Conservation (phyloP, 2,113 vertebrate genomes). For the Gopherus flavomarginatus region DNA sequence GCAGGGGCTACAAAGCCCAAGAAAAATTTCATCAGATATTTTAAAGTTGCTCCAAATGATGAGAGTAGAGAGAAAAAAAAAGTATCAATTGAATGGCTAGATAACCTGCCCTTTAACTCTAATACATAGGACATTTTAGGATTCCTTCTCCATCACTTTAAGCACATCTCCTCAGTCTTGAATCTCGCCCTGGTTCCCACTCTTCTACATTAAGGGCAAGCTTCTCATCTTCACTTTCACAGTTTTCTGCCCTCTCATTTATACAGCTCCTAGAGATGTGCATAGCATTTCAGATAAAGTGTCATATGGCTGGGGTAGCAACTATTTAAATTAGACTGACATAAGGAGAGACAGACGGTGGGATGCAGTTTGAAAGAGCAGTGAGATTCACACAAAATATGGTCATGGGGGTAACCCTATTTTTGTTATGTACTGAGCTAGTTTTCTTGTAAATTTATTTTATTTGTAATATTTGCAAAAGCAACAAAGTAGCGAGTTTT, state of each 20-base stretch:
- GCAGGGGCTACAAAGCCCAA: background rate
- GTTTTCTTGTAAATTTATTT: background rate
- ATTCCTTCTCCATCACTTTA: background rate
- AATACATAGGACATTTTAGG: background rate
- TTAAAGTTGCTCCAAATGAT: background rate
- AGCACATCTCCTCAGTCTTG: background rate
- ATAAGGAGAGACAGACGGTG: background rate
- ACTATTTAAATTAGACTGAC: background rate
- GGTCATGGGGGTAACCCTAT: fast-evolving
- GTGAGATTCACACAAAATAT: background rate
- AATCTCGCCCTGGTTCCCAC: background rate
- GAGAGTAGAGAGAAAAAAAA: background rate
- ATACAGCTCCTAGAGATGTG: background rate
- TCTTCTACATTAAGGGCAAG: background rate
- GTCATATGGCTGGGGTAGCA: background rate
- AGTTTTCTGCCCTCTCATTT: background rate
- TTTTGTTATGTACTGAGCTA: background rate
- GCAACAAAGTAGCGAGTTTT: background rate
- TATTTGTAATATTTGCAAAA: background rate
- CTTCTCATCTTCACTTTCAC: background rate
- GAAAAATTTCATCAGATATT: background rate
- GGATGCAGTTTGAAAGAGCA: background rate
- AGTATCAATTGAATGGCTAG: background rate
- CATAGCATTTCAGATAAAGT: background rate
- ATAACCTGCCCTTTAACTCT: background rate